A percentile compares a stretch with the other conserved stretches of the same genome.
These are phyloP conservation scores for Stomorhina lunata DNA, from an alignment of 2,888 invertebrate species.

Conservation along the genomic window DNA sequence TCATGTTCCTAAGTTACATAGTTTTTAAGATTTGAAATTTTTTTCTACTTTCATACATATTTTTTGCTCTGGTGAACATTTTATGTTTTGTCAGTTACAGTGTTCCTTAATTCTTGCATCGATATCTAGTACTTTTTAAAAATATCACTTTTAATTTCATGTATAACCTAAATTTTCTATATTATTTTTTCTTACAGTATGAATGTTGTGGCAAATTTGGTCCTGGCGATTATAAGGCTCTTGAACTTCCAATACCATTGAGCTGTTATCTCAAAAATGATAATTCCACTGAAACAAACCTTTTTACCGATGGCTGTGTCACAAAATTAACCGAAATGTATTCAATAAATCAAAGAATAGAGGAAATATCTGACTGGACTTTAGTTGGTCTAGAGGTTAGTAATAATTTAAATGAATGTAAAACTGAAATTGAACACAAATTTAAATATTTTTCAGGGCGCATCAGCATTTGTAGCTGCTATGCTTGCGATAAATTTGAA, in stretches of 20 bases:
- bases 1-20: too few species aligned
- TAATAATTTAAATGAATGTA: not conserved
- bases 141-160: too few species aligned
- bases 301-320: conserved; percentile 71
- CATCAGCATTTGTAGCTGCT: conserved; percentile 71
- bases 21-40: too few species aligned
- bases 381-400: conserved; percentile 73
- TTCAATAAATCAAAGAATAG: conserved; percentile 69
- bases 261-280: conserved; percentile 73
- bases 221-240: conserved; percentile 69
- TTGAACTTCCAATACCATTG: conserved; percentile 68
- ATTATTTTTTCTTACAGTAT: conserved; percentile 43
- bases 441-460: conserved; percentile 60
- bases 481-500: conserved; percentile 73
- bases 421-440: not conserved
- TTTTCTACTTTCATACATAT: too few species aligned
- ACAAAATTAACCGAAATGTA: conserved; percentile 67
- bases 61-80: too few species aligned
- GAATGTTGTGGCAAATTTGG: conserved; percentile 73
- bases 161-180: not conserved
- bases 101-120: too few species aligned
- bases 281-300: conserved; percentile 65
- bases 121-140: too few species aligned
- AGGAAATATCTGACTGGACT: conserved; percentile 73
- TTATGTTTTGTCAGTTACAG: too few species aligned